Base-by-base conservation (phyloP, 1,140 invertebrate genomes). In the Drosophila sp. region DNA sequence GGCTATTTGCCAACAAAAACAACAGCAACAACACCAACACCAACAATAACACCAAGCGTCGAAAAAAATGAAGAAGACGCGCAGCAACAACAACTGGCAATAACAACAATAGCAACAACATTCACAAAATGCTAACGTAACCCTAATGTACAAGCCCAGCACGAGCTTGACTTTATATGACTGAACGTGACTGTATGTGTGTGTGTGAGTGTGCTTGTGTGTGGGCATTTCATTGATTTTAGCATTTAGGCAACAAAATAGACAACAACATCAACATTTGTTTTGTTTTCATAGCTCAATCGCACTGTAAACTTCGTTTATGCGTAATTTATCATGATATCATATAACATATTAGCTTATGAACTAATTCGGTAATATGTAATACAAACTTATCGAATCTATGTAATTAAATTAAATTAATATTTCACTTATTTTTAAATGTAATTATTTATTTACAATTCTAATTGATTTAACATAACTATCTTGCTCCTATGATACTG, bases 171-270 rank as follows among this genome's bases (percentile, higher is more conserved):
- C 25, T 69, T 59, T 25, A 56, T 57, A 58, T 46, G 14, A 38
- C 9, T 41, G 48, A 71, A 29, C 38, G 18, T 59, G 29, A 64
- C 32, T 54, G 21, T 67, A 21, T 56, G 14, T 46, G 18, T 25
- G 27, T 41, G 21, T 73, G 48, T 67, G 56, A 70, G 50, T 76
- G 56, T 70, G 36, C 32, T 13, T 73, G 53, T 84, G 82, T 82
- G 78, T 81, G 82, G 78, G 76, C 57, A 89, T 89, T 77, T 86
- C 79, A 89, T 87, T 89, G 76, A 83, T 61, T 80, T 66, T 53
- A 61, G 66, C 66, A 65, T 78, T 78, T 75, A 61, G 43, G 45
- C 62, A 78, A 78, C 50, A 78, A 75, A 43, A 67, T 29, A 67
- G 50, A 59, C 56, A 67, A 65, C 50, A 74, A 74, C 58, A 57